Evolutionary conservation across 2,113 vertebrate species (phyloP).

Genomic region (Pterocles gutturalis): DNA sequence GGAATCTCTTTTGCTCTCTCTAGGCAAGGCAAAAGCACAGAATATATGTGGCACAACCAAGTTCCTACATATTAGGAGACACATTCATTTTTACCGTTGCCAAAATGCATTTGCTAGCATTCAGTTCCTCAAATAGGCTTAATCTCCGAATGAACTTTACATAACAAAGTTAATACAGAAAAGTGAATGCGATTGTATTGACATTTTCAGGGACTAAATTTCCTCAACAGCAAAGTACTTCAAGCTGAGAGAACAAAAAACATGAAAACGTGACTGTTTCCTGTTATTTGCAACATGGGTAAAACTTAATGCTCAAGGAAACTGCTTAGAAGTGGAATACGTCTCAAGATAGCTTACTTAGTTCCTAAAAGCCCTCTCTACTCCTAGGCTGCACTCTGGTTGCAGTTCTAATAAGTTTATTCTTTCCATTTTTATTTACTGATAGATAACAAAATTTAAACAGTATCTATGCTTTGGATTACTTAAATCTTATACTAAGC

Average conservation of each 20-base stretch:
- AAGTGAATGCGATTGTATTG: not conserved
- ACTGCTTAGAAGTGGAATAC: not conserved
- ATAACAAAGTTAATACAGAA: not conserved
- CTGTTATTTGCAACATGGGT: not conserved
- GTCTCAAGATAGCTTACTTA: not conserved
- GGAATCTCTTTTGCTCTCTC: not conserved
- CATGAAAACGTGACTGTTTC: not conserved
- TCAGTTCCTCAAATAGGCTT: not conserved
- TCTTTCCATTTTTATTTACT: not conserved
- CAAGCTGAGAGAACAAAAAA: not conserved
- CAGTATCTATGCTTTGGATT: not conserved
- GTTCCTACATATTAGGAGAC: not conserved
- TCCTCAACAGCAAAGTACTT: not conserved
- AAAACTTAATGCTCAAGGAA: not conserved
- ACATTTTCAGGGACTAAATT: not conserved
- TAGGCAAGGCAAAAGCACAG: not conserved
- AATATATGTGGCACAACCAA: not conserved
- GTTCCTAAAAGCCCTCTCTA: not conserved
- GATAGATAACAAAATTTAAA: not conserved
- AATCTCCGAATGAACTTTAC: not conserved
- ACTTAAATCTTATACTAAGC: not conserved
- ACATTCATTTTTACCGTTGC: not conserved
- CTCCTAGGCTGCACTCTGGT: not conserved
- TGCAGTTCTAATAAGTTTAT: not conserved
- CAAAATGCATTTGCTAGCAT: not conserved